Percentiles rank a stretch among this genome's conserved stretches.
Evolutionary conservation across 2,888 invertebrate genomes (phyloP).

Genomic region (Atherix ibis): DNA sequence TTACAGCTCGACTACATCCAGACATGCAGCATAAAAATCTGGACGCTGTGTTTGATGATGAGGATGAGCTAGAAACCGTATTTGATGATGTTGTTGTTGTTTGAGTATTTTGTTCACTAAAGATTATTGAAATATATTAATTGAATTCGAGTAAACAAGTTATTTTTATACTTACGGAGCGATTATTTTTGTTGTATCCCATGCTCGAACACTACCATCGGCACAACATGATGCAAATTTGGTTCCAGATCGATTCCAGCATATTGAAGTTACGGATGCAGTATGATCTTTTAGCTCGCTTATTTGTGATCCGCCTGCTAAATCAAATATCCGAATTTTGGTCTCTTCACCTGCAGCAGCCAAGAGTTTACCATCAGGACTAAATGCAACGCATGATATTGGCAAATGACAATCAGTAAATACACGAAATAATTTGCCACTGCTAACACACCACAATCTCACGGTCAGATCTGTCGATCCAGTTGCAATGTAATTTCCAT

Average conservation of each 20-base stretch:
- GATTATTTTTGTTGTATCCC: constrained; percentile 36
- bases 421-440: constrained; percentile 65
- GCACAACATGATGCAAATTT: constrained; percentile 50
- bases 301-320: constrained; percentile 41
- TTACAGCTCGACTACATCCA: constrained; percentile 11
- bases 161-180: constrained; percentile 10
- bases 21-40: constrained; percentile 10
- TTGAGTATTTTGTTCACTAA: constrained; percentile 4
- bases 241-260: constrained; percentile 42
- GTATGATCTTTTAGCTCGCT: constrained; percentile 43
- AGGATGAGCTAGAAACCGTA: constrained; percentile 4
- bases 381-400: constrained; percentile 63
- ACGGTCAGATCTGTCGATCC: constrained; percentile 83
- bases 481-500: constrained; percentile 75
- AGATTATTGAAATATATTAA: background rate
- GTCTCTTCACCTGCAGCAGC: constrained; percentile 65
- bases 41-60: too few species aligned
- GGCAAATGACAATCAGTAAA: constrained; percentile 62
- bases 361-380: constrained; percentile 67
- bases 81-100: constrained; percentile 7
- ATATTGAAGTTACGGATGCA: constrained; percentile 37
- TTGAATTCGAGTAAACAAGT: background rate
- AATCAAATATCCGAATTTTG: constrained; percentile 48
- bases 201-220: constrained; percentile 48
- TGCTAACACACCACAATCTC: constrained; percentile 72